Conservation (phyloP, 2,113 vertebrate species). For the Tychaedon coryphoeus region DNA sequence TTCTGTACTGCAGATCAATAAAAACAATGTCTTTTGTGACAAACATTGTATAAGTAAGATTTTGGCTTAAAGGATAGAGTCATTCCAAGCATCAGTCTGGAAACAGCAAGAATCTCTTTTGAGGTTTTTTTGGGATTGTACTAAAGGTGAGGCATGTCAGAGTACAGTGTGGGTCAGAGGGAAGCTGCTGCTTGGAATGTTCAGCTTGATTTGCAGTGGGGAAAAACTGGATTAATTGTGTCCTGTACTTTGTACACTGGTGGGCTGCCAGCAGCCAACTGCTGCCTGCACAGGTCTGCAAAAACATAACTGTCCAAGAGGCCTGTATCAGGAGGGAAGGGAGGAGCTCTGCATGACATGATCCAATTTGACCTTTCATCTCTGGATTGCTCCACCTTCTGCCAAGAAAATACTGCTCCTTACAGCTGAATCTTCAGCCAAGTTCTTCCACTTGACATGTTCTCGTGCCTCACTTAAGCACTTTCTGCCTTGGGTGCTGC, state of each 20-base stretch:
- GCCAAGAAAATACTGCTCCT: neutral
- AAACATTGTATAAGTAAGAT: neutral
- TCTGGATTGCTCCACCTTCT: neutral
- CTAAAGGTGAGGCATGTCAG: neutral
- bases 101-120: neutral
- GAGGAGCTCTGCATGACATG: neutral
- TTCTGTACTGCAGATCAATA: constrained; percentile 47
- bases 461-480: neutral
- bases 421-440: neutral
- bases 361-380: neutral
- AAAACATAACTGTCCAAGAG: neutral
- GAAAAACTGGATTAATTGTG: constrained; percentile 21
- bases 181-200: neutral
- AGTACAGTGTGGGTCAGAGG: neutral
- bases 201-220: neutral
- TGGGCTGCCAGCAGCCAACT: constrained; percentile 40
- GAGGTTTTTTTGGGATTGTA: neutral
- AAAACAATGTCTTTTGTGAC: neutral
- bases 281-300: neutral
- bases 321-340: neutral
- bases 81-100: neutral
- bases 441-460: neutral
- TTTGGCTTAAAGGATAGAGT: neutral
- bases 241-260: constrained; percentile 29
- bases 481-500: neutral